Conservation (phyloP, 1,140 invertebrate species). For the Pseudomyrmex pallidus region DNA sequence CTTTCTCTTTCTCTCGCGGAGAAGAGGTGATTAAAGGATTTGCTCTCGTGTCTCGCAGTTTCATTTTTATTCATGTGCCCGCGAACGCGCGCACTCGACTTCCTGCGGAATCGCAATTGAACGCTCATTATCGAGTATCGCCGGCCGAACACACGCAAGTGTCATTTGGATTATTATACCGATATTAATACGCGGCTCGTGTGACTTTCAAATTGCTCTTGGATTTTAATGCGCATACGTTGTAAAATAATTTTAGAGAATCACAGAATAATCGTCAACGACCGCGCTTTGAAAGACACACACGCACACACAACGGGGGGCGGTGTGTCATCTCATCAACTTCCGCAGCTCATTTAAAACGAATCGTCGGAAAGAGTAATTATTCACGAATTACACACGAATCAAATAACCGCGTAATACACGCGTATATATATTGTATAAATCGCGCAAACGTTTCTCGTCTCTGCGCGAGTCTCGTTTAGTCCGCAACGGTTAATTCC, state of each 20-base stretch:
- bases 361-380: too few species aligned
- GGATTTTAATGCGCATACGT: too few species aligned
- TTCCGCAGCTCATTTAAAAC: too few species aligned
- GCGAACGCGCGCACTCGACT: constrained; percentile 5
- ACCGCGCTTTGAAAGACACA: too few species aligned
- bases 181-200: neutral
- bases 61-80: constrained; percentile 67
- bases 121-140: constrained; percentile 57
- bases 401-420: too few species aligned
- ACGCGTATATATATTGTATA: too few species aligned
- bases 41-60: constrained; percentile 58
- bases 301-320: too few species aligned
- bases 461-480: neutral
- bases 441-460: neutral
- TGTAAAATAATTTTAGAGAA: too few species aligned
- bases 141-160: constrained; percentile 3
- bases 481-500: neutral
- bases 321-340: too few species aligned
- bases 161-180: constrained; percentile 35
- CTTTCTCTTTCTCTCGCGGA: neutral
- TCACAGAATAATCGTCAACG: too few species aligned
- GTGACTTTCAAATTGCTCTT: neutral
- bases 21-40: constrained; percentile 63
- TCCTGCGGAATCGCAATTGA: constrained; percentile 31
- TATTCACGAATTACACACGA: too few species aligned